A percentile compares a stretch with the other conserved stretches of the same genome.
Evolutionary conservation across 1,140 invertebrate species (phyloP).

Genomic region (Diploscapter pachys): DNA sequence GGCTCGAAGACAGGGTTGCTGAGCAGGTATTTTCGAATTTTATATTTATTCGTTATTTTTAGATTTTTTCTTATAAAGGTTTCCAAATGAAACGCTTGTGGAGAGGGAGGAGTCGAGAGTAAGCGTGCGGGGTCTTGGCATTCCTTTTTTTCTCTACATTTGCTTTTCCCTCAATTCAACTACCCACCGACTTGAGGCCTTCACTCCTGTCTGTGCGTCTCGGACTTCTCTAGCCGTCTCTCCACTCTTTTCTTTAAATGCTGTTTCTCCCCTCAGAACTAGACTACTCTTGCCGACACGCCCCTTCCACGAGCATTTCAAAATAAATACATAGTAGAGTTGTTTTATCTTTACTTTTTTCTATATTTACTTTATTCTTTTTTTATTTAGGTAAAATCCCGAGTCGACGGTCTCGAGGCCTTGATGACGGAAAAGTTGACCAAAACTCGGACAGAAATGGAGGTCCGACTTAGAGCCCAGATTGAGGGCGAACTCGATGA

Average conservation of each 20-base stretch:
- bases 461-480: conserved; percentile 14
- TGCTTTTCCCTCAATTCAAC: too few species aligned
- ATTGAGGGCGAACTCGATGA: conserved; percentile 18
- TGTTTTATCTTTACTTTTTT: background rate
- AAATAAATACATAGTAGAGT: background rate
- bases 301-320: too few species aligned
- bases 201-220: too few species aligned
- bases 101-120: too few species aligned
- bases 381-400: conserved; percentile 17
- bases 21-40: conserved; percentile 15
- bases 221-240: too few species aligned
- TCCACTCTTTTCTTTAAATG: too few species aligned
- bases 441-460: conserved; percentile 3
- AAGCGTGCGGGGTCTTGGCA: too few species aligned
- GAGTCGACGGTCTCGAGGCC: conserved; percentile 18
- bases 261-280: too few species aligned
- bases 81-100: too few species aligned
- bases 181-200: too few species aligned
- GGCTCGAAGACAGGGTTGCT: conserved; percentile 14
- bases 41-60: background rate
- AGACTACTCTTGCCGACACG: too few species aligned
- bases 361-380: background rate
- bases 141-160: too few species aligned
- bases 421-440: conserved; percentile 15
- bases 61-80: background rate